Evolutionary conservation across 2,888 invertebrate species (phyloP), one percentile per base, ranked within the genome.

Genomic region (Tachina lurida): DNA sequence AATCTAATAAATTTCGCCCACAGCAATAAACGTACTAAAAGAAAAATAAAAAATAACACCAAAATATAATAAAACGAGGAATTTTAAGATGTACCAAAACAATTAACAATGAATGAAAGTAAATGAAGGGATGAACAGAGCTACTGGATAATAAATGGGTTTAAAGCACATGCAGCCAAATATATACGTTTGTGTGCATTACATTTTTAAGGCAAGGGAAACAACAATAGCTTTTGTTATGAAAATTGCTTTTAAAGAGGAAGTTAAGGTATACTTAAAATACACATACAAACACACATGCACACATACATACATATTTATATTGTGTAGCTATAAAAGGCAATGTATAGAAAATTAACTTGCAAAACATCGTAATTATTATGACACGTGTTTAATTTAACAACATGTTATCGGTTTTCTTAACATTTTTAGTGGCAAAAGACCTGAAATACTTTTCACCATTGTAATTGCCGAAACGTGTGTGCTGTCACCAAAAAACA

Each of bases 401-500:
- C 63, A 63, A 56, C 54, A 49, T 63, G 41, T 63, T 74, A 17
- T 58, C 31, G 17, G n/a, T 49, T 74, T 71, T 31, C 47, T 56
- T 39, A 17, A 19, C 19, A 10, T 52, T 62, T 76, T 67, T 58
- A 31, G 60, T 78, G 70, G 49, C 52, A 75, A 74, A 67, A 62
- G 31, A 22, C 17, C 58, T 76, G 60, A 83, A 31, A 77, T 54
- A 71, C 65, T 77, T 77, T 70, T 65, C 82, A 63, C 77, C 65
- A 76, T 60, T 65, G 49, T 77, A 83, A 83, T 83, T 77, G 76
- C 58, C 19, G 52, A 83, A 83, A 71, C 82, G 82, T 83, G 82
- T 65, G 54, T 22, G 1, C 54, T 65, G 49, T 10, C 39, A 39
- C 58, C 10, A 56, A 13, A 12, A 5, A 45, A 49, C 39, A 62